Percentiles rank a stretch among this genome's conserved stretches.
These are phyloP conservation scores for Kryptopterus vitreolus DNA, from an alignment of 2,797 vertebrate species.

Conservation along the genomic window DNA sequence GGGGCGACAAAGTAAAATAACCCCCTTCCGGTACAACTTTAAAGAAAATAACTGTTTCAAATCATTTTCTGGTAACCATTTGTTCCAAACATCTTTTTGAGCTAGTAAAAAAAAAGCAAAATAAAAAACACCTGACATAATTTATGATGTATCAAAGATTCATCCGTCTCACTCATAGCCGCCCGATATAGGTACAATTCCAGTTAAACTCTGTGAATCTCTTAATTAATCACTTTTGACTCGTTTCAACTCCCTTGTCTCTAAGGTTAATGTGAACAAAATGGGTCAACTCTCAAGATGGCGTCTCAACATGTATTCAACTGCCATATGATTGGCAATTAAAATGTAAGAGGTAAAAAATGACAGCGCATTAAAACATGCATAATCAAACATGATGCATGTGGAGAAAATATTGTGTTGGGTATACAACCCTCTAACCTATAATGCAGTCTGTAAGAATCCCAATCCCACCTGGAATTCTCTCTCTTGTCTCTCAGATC, in stretches of 20 bases:
- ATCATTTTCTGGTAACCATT: background rate
- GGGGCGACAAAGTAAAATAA: background rate
- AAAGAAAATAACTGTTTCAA: background rate
- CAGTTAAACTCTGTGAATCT: background rate
- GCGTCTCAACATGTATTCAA: background rate
- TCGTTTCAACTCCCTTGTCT: background rate
- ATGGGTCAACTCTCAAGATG: background rate
- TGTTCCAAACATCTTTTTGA: background rate
- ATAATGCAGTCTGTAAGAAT: background rate
- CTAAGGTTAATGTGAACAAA: constrained; percentile 4
- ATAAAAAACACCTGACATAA: background rate
- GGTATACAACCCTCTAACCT: background rate
- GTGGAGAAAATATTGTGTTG: background rate
- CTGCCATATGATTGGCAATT: background rate
- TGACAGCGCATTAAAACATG: background rate
- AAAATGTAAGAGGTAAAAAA: background rate
- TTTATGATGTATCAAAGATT: background rate
- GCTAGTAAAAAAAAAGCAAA: too few species aligned
- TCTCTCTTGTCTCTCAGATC: constrained; percentile 33
- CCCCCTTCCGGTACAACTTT: background rate
- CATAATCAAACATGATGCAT: background rate
- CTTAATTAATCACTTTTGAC: background rate
- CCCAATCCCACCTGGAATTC: constrained; percentile 19
- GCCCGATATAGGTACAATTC: background rate
- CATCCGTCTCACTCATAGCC: background rate